Percentiles rank a stretch among this genome's conserved stretches.
Conservation (phyloP, 2,888 invertebrate genomes). For the Punctoribates punctum region DNA sequence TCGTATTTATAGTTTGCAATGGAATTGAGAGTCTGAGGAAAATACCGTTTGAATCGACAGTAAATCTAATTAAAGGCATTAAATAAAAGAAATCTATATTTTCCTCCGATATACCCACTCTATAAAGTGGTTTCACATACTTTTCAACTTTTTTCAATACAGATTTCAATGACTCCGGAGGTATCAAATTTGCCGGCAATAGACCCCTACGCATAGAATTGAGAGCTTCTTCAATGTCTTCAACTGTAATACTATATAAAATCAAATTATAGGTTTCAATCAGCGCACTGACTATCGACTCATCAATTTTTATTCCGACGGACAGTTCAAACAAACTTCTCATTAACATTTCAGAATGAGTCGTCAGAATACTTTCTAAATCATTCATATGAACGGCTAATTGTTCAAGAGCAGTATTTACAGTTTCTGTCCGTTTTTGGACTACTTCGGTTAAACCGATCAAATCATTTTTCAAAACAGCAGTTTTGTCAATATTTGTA, state of each 20-base stretch:
- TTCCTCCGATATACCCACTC: neutral
- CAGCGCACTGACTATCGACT: neutral
- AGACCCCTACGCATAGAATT: neutral
- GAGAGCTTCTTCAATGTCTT: neutral
- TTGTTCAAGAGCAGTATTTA: neutral
- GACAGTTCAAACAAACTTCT: neutral
- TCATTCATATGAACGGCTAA: neutral
- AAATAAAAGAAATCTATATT: neutral
- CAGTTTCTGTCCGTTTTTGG: neutral
- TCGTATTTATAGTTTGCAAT: neutral
- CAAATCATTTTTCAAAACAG: neutral
- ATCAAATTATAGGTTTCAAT: neutral
- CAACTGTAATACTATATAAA: neutral
- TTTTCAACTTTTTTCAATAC: neutral
- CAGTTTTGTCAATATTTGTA: neutral
- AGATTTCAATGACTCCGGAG: neutral
- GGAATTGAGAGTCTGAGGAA: neutral
- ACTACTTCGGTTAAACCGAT: neutral
- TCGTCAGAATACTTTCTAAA: neutral
- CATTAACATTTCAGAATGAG: neutral
- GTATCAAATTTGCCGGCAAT: neutral
- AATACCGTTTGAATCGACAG: neutral
- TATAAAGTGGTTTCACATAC: neutral
- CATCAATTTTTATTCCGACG: neutral
- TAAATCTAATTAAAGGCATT: neutral